Percentiles rank a stretch among this genome's conserved stretches.
These are phyloP conservation scores for Macrophya alboannulata DNA, from an alignment of 2,888 invertebrate genomes.

Conservation along the genomic window DNA sequence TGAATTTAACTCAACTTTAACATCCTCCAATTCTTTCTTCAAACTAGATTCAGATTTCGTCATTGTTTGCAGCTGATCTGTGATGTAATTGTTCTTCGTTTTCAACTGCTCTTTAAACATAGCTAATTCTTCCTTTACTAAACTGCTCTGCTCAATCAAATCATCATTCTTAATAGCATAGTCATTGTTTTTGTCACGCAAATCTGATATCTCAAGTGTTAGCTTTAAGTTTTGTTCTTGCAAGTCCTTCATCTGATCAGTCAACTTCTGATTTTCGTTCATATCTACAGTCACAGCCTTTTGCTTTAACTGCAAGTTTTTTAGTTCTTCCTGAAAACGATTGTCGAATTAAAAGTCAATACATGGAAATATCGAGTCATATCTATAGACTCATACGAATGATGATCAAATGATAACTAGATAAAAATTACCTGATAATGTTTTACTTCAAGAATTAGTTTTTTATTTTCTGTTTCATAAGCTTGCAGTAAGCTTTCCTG, in stretches of 20 bases:
- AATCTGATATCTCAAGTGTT: constrained; percentile 72
- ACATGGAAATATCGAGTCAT: not conserved
- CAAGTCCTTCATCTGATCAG: constrained; percentile 74
- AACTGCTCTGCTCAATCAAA: constrained; percentile 71
- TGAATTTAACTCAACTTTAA: constrained; percentile 73
- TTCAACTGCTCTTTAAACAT: constrained; percentile 76
- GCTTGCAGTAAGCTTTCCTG: constrained; percentile 75
- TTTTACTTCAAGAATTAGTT: constrained; percentile 73
- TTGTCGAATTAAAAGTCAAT: not conserved
- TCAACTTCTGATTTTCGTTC: constrained; percentile 68
- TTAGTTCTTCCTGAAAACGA: constrained; percentile 70
- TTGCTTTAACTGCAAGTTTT: constrained; percentile 67
- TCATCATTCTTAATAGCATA: constrained; percentile 73
- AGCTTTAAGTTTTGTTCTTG: constrained; percentile 73
- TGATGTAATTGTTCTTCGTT: constrained; percentile 76
- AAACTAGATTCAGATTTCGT: constrained; percentile 72
- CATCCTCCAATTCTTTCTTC: constrained; percentile 75
- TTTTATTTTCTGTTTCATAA: constrained; percentile 76
- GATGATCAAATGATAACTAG: not conserved
- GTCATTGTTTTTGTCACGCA: constrained; percentile 74
- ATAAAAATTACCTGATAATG: constrained; percentile 61
- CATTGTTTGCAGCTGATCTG: constrained; percentile 74
- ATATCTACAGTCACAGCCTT: constrained; percentile 64
- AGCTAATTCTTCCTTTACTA: constrained; percentile 74
- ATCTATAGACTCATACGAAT: not conserved